Base-by-base conservation (phyloP, 2,888 invertebrate species). In the Empis livida region DNA sequence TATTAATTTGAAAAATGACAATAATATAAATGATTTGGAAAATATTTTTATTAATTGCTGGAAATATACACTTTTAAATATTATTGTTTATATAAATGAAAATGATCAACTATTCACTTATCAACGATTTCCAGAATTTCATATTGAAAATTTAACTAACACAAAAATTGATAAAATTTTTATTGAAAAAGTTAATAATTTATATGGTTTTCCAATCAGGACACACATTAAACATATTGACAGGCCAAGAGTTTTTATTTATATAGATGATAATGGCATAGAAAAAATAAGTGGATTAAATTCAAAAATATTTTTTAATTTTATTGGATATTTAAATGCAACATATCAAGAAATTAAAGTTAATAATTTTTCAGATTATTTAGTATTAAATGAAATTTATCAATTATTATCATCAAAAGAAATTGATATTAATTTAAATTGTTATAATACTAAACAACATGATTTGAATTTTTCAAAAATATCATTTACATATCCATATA, bases 401-500 rank as follows among this genome's bases (percentile, higher is more conserved):
- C 10, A 39, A 11, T 39, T 39, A 39, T 39, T 39, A 13, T 4
- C 16, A 17, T 15, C 6, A 5, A 39, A 39, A 5, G 17, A 11
- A 13, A 39, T 39, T 17, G 39, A 39, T 39, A 39, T 39, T 11
- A 17, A 17, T 17, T 39, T 17, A 17, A 39, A 39, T 39, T 17
- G 39, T 39, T 39, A 39, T 39, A 27, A 27, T 27, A 27, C 39
- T 13, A 39, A 11, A 10, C 13, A 11, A 11, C 10, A 17, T 39
- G 10, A 17, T 15, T 11, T 11, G 20, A 11, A 17, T 4, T 17
- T 11, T 17, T 13, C 1, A 0, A 2, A 20, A 2, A 51, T 59
- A 23, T 59, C 59, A 23, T 59, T 58, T 44, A 56, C 59, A 6
- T 59, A 59, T 48, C 58, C 59, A 2, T 51, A 42, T n/a, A 30